Conservation (phyloP, 2,113 vertebrate species). For the Camarhynchus parvulus region DNA sequence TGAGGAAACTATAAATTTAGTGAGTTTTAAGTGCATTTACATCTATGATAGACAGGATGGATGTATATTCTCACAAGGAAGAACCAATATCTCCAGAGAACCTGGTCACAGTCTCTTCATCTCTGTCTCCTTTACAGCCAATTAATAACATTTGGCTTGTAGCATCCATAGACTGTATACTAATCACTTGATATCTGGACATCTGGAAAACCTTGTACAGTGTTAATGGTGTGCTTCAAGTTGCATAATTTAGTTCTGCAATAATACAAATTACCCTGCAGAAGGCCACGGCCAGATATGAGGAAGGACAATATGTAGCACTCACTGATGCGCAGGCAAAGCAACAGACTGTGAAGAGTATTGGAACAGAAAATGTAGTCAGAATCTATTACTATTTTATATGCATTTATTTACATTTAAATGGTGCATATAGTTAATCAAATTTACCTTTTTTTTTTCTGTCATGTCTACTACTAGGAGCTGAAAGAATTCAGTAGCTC, state of each 20-base stretch:
- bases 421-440: background rate
- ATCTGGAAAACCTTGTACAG: slow-evolving; percentile 24
- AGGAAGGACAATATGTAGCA: background rate
- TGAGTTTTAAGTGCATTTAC: background rate
- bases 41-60: background rate
- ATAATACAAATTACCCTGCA: slow-evolving; percentile 13
- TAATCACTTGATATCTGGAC: slow-evolving; percentile 33
- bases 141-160: slow-evolving; percentile 17
- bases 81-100: slow-evolving; percentile 4
- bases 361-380: background rate
- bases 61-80: background rate
- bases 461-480: background rate
- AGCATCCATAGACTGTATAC: background rate
- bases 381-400: background rate
- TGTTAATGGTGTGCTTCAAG: slow-evolving; percentile 14
- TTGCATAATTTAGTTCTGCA: slow-evolving; percentile 5
- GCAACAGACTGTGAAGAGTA: background rate
- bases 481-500: background rate
- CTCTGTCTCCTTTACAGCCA: background rate
- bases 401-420: background rate
- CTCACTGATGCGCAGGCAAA: background rate
- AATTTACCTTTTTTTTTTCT: background rate
- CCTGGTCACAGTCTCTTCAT: background rate
- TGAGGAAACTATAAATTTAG: background rate
- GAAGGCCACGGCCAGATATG: background rate